A percentile compares a stretch with the other conserved stretches of the same genome.
Evolutionary conservation across 2,888 invertebrate species (phyloP).

Genomic region (Metopia argyrocephala): DNA sequence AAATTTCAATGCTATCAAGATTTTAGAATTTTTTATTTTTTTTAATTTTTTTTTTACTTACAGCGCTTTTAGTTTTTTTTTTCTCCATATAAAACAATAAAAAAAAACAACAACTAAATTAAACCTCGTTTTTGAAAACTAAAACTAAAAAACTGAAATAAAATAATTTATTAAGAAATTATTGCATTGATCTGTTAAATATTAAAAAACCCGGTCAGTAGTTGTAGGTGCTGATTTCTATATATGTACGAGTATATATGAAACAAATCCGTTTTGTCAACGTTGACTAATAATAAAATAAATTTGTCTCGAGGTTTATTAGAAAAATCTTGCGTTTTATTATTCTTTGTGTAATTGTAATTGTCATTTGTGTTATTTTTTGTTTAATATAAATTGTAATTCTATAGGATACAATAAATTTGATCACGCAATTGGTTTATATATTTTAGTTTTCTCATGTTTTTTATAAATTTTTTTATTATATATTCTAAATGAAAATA

Average conservation of each 20-base stretch:
- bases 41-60: too few species aligned
- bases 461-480: neutral
- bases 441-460: neutral
- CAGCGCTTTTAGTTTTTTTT: too few species aligned
- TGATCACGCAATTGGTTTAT: slow-evolving; percentile 57
- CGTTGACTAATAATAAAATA: slow-evolving; percentile 21
- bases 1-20: slow-evolving; percentile 59
- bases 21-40: too few species aligned
- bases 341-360: neutral
- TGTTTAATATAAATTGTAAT: slow-evolving; percentile 18
- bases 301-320: slow-evolving; percentile 26
- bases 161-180: slow-evolving; percentile 45
- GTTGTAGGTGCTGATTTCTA: slow-evolving; percentile 53
- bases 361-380: neutral
- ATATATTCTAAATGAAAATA: slow-evolving; percentile 5
- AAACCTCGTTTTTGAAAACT: slow-evolving; percentile 11
- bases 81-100: slow-evolving; percentile 6
- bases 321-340: neutral
- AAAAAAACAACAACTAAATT: slow-evolving; percentile 14
- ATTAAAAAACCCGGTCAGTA: slow-evolving; percentile 8
- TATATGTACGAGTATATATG: neutral
- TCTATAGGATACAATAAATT: slow-evolving; percentile 39
- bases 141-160: slow-evolving; percentile 6
- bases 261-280: neutral
- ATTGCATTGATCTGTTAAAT: slow-evolving; percentile 18